phyloP scores from a whole-genome alignment of 2,888 invertebrate genomes.

The Tipula unca region DNA sequence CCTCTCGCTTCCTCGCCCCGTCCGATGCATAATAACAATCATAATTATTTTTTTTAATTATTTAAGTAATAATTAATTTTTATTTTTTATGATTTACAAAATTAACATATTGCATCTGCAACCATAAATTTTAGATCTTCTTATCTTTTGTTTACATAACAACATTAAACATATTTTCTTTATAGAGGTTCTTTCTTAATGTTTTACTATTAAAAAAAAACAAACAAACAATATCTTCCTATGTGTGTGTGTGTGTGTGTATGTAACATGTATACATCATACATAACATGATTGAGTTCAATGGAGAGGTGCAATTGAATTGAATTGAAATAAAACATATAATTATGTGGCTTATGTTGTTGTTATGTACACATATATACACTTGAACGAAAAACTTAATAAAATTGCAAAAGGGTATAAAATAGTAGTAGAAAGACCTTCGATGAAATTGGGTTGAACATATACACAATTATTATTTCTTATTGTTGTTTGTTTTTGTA shows the following conservation, averaged over 20 bases:
- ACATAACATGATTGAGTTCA: background rate
- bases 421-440: background rate
- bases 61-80: background rate
- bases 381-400: background rate
- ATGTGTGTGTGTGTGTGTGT: background rate
- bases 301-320: conserved; percentile 14
- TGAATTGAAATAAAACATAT: background rate
- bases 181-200: background rate
- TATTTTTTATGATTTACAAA: background rate
- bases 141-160: background rate
- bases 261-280: background rate
- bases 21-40: background rate
- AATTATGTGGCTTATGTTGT: background rate
- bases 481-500: background rate
- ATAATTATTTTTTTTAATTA: background rate
- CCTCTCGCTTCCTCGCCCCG: background rate
- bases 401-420: background rate
- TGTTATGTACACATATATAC: background rate
- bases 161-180: background rate
- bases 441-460: background rate
- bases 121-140: background rate
- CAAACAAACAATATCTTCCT: background rate
- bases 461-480: background rate
- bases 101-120: conserved; percentile 8
- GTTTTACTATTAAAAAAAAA: background rate